A percentile compares a stretch with the other conserved stretches of the same genome.
phyloP scores from a whole-genome alignment of 1,140 invertebrate species.

The Trachymyrmex cornetzi region DNA sequence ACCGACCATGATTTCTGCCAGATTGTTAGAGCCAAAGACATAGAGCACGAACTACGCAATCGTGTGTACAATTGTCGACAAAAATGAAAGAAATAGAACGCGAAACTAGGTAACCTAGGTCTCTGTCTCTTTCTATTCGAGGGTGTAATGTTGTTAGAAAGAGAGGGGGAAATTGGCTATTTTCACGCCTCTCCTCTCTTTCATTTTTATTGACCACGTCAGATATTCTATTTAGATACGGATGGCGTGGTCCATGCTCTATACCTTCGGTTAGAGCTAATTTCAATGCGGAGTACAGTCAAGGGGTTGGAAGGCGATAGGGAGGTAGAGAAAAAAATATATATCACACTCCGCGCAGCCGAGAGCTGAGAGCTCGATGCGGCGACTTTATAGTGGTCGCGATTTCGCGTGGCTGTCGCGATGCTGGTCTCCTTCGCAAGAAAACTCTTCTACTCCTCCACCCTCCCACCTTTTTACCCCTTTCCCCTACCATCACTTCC shows the following conservation, averaged over 20 bases:
- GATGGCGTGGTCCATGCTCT: too few relatives aligned
- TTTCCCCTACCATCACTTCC: constrained; percentile 24
- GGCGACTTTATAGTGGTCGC: constrained; percentile 15
- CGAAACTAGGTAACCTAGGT: too few relatives aligned
- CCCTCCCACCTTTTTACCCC: not conserved
- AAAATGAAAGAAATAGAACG: too few relatives aligned
- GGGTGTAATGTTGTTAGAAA: too few relatives aligned
- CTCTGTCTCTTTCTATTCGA: too few relatives aligned
- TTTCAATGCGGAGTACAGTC: not conserved
- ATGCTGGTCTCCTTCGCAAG: constrained; percentile 45
- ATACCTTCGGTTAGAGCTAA: constrained; percentile 14
- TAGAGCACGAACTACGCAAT: too few relatives aligned
- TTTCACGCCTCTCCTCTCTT: too few relatives aligned
- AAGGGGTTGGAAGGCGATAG: not conserved
- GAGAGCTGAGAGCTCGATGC: constrained; percentile 3
- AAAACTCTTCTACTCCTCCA: not conserved
- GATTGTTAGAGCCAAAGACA: not conserved
- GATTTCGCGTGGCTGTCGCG: constrained; percentile 52
- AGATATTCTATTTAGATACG: too few relatives aligned
- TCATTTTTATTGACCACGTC: too few relatives aligned
- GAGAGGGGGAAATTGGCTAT: too few relatives aligned
- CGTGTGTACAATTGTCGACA: too few relatives aligned
- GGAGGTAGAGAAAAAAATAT: not conserved
- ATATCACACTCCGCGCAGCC: not conserved
- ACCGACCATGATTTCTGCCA: not conserved